These are phyloP conservation scores for Cosmopolites sordidus DNA, from an alignment of 2,888 invertebrate species.

Conservation along the genomic window DNA sequence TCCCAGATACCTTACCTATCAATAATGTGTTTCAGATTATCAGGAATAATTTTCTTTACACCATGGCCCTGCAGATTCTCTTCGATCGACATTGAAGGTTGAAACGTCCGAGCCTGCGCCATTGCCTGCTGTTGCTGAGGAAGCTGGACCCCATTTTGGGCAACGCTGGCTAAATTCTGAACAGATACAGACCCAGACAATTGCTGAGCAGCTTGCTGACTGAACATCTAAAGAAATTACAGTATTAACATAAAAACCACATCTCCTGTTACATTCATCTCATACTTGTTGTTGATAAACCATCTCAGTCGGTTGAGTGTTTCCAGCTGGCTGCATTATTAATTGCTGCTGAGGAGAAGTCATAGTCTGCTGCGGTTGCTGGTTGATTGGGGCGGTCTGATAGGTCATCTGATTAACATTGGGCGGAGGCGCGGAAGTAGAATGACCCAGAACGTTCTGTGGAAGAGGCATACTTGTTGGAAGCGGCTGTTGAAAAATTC, in stretches of 20 bases:
- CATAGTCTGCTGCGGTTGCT: slow-evolving; percentile 19
- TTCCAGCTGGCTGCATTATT: slow-evolving; percentile 12
- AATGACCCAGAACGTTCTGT: slow-evolving; percentile 10
- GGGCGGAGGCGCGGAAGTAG: slow-evolving; percentile 15
- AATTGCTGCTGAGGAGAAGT: slow-evolving; percentile 26
- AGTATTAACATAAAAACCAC: too few species aligned
- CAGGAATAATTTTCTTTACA: slow-evolving; percentile 38
- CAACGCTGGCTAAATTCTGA: slow-evolving; percentile 32
- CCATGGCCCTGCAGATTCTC: slow-evolving; percentile 34
- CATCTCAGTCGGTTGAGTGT: slow-evolving; percentile 17
- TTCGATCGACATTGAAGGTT: slow-evolving; percentile 36
- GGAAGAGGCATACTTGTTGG: slow-evolving; percentile 13
- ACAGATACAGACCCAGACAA: slow-evolving; percentile 36
- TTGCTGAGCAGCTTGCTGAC: slow-evolving; percentile 17
- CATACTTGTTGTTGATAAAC: slow-evolving; percentile 18
- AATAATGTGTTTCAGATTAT: slow-evolving; percentile 48
- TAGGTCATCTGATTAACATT: slow-evolving; percentile 12
- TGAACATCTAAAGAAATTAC: slow-evolving; percentile 12
- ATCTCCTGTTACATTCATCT: too few species aligned
- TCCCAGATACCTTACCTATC: slow-evolving; percentile 36
- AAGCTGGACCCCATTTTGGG: background rate
- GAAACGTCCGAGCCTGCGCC: slow-evolving; percentile 24
- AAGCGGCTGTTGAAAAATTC: slow-evolving; percentile 26
- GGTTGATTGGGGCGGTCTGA: slow-evolving; percentile 9
- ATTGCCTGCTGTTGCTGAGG: slow-evolving; percentile 19